phyloP scores from a whole-genome alignment of 2,113 vertebrate species.

The Hydrolagus affinis region DNA sequence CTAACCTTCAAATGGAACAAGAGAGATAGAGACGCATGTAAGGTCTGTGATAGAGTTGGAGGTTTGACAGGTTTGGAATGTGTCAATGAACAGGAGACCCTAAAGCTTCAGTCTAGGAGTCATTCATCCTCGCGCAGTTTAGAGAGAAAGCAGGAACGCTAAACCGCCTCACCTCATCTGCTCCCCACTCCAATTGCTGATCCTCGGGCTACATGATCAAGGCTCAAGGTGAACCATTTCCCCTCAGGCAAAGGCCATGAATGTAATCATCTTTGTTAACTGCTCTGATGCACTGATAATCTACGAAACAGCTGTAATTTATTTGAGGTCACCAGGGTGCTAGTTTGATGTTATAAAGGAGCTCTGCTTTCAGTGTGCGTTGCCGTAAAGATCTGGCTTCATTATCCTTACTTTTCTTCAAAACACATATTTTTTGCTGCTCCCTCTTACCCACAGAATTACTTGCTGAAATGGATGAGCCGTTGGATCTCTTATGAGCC shows the following conservation, averaged over 20 bases:
- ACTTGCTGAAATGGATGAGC: background rate
- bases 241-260: background rate
- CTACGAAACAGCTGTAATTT: background rate
- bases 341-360: no score
- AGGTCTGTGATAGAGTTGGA: background rate
- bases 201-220: background rate
- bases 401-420: background rate
- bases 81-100: conserved; percentile 2
- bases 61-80: background rate
- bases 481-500: background rate
- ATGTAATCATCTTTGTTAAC: conserved; percentile 15
- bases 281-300: background rate
- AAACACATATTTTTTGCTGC: background rate
- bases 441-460: background rate
- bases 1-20: conserved; percentile 2
- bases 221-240: conserved; percentile 5
- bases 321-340: background rate
- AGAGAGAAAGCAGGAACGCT: background rate
- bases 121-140: background rate
- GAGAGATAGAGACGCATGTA: background rate
- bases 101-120: background rate
- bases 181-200: background rate
- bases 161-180: background rate
- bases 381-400: background rate
- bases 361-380: background rate